phyloP scores from a whole-genome alignment of 2,797 vertebrate species.

The Sebastes cheni region DNA sequence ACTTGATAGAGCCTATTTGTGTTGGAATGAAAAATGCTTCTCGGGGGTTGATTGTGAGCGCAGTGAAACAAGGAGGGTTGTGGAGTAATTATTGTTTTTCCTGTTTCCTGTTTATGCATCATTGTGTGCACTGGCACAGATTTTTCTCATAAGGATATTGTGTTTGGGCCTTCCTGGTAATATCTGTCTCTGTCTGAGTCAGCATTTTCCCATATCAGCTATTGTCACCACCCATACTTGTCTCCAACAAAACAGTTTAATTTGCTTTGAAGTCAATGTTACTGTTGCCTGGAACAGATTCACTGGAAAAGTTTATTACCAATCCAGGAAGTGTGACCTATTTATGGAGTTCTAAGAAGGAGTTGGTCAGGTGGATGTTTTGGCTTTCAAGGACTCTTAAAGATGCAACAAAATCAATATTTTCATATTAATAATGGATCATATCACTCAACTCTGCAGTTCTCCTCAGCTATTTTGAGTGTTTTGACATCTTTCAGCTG shows the following conservation, averaged over 20 bases:
- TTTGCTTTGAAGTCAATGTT: neutral
- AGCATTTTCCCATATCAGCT: neutral
- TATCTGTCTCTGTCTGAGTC: neutral
- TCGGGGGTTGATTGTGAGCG: neutral
- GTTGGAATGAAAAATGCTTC: neutral
- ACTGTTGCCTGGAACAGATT: neutral
- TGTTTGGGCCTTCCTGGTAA: neutral
- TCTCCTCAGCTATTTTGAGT: neutral
- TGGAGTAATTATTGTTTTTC: neutral
- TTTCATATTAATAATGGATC: neutral
- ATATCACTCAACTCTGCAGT: neutral
- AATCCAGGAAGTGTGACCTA: neutral
- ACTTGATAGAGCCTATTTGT: constrained; percentile 20
- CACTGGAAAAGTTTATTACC: neutral
- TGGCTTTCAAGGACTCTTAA: neutral
- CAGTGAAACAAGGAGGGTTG: neutral
- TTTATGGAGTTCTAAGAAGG: neutral
- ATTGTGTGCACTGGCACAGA: neutral
- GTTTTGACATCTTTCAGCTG: neutral
- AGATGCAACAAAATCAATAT: neutral
- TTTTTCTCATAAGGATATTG: neutral
- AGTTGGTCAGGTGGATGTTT: neutral
- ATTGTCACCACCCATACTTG: neutral
- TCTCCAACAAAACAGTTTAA: neutral
- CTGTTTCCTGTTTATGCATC: neutral